phyloP scores from a whole-genome alignment of 2,113 vertebrate species.

The Charadrius vociferus region DNA sequence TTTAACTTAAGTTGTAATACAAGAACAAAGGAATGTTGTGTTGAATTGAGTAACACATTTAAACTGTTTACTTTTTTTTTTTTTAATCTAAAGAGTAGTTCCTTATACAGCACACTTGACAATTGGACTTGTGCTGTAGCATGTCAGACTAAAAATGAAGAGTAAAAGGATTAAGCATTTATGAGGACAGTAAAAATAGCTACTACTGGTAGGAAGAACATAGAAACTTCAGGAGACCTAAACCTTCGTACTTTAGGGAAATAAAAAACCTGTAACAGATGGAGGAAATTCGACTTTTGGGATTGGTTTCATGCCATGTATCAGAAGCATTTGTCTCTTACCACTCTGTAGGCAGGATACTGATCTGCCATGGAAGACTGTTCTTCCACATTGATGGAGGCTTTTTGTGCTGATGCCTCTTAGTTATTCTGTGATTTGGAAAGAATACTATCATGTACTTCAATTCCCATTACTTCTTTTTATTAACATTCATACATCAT shows the following conservation, averaged over 20 bases:
- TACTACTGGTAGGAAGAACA: neutral
- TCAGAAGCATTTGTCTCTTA: constrained; percentile 15
- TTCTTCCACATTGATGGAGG: neutral
- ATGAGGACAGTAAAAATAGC: constrained; percentile 22
- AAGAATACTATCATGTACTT: neutral
- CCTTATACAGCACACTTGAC: neutral
- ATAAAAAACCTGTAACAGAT: constrained; percentile 13
- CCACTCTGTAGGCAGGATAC: neutral
- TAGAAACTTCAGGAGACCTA: constrained; percentile 16
- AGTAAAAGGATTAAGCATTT: neutral
- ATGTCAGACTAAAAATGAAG: neutral
- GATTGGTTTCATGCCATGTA: neutral
- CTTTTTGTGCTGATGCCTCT: neutral
- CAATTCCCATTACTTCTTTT: neutral
- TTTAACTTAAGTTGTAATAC: neutral
- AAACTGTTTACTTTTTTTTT: neutral
- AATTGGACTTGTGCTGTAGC: neutral
- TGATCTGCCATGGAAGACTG: neutral
- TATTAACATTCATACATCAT: neutral
- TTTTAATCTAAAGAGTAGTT: neutral
- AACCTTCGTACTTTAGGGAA: constrained; percentile 2
- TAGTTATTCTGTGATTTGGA: neutral
- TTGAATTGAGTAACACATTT: neutral
- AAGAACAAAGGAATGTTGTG: neutral
- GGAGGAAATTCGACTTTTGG: constrained; percentile 1